These are phyloP conservation scores for Drosophila melanica DNA, from an alignment of 1,140 invertebrate species.

Conservation along the genomic window DNA sequence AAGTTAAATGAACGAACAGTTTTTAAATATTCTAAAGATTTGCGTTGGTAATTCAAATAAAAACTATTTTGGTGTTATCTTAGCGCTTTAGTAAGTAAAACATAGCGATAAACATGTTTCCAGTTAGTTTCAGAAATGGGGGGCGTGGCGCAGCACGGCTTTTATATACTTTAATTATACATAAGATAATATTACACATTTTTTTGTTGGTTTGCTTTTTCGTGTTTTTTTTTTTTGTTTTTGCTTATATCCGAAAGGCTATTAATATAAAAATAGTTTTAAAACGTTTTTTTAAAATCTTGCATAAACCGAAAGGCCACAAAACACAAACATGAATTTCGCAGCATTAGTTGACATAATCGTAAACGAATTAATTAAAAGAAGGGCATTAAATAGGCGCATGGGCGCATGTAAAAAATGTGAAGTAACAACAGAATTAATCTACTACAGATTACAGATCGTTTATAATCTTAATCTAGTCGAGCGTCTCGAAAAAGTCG, in stretches of 20 bases:
- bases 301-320: conserved; percentile 47
- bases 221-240: conserved; percentile 3
- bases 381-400: conserved; percentile 47
- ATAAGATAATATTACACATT: conserved; percentile 70
- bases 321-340: conserved; percentile 13
- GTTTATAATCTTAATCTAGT: conserved; percentile 61
- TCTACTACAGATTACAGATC: conserved; percentile 55
- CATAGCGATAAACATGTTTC: conserved; percentile 25
- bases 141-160: conserved; percentile 33
- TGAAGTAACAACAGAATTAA: conserved; percentile 79
- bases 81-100: conserved; percentile 18
- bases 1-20: conserved; percentile 44
- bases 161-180: conserved; percentile 36
- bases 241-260: conserved; percentile 55
- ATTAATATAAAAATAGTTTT: conserved; percentile 60
- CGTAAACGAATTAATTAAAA: conserved; percentile 52
- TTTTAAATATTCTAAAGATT: conserved; percentile 38
- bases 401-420: conserved; percentile 38
- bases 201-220: background rate
- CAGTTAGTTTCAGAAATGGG: conserved; percentile 6
- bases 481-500: conserved; percentile 72
- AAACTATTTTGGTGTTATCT: conserved; percentile 45
- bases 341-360: conserved; percentile 18
- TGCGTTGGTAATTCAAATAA: conserved; percentile 24
- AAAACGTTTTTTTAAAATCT: conserved; percentile 62